Percentiles rank a stretch among this genome's conserved stretches.
Conservation (phyloP, 2,113 vertebrate genomes). For the Brachypteracias leptosomus region DNA sequence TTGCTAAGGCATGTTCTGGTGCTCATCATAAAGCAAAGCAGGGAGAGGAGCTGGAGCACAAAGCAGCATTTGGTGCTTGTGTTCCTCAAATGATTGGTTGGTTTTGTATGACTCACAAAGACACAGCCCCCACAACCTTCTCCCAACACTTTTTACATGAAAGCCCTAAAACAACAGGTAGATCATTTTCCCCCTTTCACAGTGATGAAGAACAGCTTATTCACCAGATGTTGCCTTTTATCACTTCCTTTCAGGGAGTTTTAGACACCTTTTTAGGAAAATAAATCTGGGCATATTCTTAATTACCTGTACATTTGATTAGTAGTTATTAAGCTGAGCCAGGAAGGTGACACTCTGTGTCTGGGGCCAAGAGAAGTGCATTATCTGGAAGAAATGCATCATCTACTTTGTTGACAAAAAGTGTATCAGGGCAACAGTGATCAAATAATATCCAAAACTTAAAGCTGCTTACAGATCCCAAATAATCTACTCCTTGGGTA, state of each 20-base stretch:
- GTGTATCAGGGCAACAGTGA: background rate
- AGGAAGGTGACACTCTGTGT: background rate
- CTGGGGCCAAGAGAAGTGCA: background rate
- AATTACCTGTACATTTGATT: background rate
- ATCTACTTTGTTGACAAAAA: background rate
- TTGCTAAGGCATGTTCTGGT: background rate
- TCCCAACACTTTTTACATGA: background rate
- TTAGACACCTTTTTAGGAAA: background rate
- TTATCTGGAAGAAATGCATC: no score
- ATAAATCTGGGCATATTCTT: background rate
- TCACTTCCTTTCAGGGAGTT: background rate
- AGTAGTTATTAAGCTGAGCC: accelerated
- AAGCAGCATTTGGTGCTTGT: background rate
- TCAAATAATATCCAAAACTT: background rate
- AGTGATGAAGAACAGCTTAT: background rate
- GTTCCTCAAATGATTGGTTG: background rate
- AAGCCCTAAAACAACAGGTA: background rate
- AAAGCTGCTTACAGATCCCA: background rate
- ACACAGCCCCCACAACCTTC: background rate
- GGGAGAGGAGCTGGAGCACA: background rate
- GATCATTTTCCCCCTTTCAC: background rate
- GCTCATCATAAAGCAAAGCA: background rate
- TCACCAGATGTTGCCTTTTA: background rate
- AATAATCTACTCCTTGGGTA: background rate
- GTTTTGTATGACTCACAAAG: background rate